These are phyloP conservation scores for Conus ventricosus DNA, from an alignment of 1,140 invertebrate genomes.

Conservation along the genomic window DNA sequence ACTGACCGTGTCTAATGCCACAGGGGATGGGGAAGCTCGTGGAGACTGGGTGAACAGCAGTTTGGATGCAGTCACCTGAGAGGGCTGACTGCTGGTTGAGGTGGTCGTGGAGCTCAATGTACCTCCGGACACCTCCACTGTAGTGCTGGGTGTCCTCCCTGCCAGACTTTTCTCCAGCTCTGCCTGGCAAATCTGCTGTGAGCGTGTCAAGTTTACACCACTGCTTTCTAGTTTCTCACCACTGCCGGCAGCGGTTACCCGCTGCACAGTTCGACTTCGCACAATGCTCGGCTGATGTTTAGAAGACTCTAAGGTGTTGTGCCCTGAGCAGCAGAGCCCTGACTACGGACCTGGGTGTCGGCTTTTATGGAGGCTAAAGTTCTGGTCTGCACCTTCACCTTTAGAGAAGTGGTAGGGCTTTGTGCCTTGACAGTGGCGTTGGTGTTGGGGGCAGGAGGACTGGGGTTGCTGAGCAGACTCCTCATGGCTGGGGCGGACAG, in stretches of 20 bases:
- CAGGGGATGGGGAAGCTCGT: constrained; percentile 1
- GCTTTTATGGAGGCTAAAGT: constrained; percentile 72
- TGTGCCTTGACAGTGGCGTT: constrained; percentile 52
- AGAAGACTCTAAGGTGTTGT: constrained; percentile 26
- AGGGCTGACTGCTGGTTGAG: constrained; percentile 13
- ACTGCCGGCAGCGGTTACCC: not conserved
- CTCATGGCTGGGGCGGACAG: constrained; percentile 40
- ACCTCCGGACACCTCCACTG: not conserved
- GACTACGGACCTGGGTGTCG: constrained; percentile 65
- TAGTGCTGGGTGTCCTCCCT: constrained; percentile 11
- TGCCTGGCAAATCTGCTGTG: constrained; percentile 96
- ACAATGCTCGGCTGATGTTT: constrained; percentile 59
- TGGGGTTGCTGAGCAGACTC: constrained; percentile 39
- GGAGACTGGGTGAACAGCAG: constrained; percentile 54
- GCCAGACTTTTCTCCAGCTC: constrained; percentile 83
- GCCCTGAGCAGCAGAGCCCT: constrained; percentile 43
- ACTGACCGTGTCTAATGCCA: constrained; percentile 14
- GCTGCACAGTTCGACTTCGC: not conserved
- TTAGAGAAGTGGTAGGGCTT: not conserved
- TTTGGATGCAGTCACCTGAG: constrained; percentile 58
- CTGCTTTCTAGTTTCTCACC: constrained; percentile 46
- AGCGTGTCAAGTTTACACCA: constrained; percentile 92
- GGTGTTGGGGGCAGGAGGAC: constrained; percentile 56
- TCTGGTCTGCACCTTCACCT: constrained; percentile 53
- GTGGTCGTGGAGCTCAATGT: not conserved